Conservation (phyloP, 2,113 vertebrate species). For the Sterna hirundo region DNA sequence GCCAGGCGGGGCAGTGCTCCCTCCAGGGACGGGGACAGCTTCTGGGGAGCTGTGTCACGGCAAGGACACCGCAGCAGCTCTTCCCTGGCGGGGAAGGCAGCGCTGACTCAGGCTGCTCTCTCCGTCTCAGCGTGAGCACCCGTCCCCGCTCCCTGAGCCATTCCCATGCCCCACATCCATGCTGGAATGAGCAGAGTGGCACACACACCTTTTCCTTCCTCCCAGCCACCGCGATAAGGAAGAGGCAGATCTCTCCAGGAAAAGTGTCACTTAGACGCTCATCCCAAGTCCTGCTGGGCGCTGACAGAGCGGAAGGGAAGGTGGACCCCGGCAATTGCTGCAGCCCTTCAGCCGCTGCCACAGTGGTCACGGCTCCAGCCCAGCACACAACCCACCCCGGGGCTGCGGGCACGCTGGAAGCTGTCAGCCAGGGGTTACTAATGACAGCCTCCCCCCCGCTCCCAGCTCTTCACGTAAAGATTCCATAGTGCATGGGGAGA, state of each 20-base stretch:
- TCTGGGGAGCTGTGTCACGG: accelerated
- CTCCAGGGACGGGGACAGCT: accelerated
- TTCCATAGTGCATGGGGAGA: neutral
- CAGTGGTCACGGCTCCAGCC: accelerated
- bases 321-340: neutral
- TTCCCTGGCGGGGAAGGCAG: neutral
- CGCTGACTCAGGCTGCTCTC: neutral
- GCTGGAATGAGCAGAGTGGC: accelerated
- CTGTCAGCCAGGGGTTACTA: neutral
- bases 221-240: accelerated
- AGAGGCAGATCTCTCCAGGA: neutral
- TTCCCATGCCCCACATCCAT: neutral
- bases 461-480: neutral
- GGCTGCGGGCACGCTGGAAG: neutral
- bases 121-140: accelerated
- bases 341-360: neutral
- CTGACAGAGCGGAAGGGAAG: neutral
- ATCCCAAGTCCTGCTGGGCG: too few species aligned
- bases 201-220: neutral
- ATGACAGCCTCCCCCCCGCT: neutral
- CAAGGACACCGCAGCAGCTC: neutral
- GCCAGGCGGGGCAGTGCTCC: accelerated
- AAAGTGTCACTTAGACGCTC: neutral
- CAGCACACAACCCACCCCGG: neutral
- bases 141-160: accelerated